phyloP scores from a whole-genome alignment of 2,888 invertebrate genomes.

The Scelioninae gen. 1 region DNA sequence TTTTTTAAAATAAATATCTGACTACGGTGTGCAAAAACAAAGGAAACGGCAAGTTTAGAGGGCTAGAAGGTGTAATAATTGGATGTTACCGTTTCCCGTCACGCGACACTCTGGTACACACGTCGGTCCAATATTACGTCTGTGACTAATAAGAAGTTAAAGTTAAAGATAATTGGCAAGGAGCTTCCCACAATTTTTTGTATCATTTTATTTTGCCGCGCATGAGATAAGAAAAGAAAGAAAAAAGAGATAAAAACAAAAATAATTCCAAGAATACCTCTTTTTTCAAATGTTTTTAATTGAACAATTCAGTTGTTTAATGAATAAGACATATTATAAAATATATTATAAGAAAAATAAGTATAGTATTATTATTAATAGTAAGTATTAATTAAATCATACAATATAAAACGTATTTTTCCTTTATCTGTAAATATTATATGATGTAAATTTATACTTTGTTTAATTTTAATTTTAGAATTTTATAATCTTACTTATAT shows the following conservation, averaged over 20 bases:
- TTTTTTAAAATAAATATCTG: neutral
- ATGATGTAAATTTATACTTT: too few relatives aligned
- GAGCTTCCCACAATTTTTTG: slow-evolving; percentile 52
- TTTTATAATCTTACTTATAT: too few relatives aligned
- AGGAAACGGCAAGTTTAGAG: slow-evolving; percentile 13
- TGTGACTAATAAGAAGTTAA: slow-evolving; percentile 51
- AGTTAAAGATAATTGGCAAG: slow-evolving; percentile 50
- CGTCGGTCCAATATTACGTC: slow-evolving; percentile 26
- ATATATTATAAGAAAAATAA: too few relatives aligned
- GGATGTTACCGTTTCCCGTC: slow-evolving; percentile 51
- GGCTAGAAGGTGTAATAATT: slow-evolving; percentile 47
- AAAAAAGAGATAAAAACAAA: neutral
- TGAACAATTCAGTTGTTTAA: too few relatives aligned
- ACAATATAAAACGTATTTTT: too few relatives aligned
- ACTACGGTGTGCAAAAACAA: slow-evolving; percentile 29
- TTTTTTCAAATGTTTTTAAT: too few relatives aligned
- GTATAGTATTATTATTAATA: too few relatives aligned
- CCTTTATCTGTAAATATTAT: too few relatives aligned
- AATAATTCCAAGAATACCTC: too few relatives aligned
- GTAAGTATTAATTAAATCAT: too few relatives aligned
- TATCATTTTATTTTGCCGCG: slow-evolving; percentile 22
- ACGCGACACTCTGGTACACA: slow-evolving; percentile 35
- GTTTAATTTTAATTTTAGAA: too few relatives aligned
- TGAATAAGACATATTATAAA: too few relatives aligned
- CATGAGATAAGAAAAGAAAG: slow-evolving; percentile 5